A percentile compares a stretch with the other conserved stretches of the same genome.
These are phyloP conservation scores for Falco novaeseelandiae DNA, from an alignment of 2,797 vertebrate species.

Conservation along the genomic window DNA sequence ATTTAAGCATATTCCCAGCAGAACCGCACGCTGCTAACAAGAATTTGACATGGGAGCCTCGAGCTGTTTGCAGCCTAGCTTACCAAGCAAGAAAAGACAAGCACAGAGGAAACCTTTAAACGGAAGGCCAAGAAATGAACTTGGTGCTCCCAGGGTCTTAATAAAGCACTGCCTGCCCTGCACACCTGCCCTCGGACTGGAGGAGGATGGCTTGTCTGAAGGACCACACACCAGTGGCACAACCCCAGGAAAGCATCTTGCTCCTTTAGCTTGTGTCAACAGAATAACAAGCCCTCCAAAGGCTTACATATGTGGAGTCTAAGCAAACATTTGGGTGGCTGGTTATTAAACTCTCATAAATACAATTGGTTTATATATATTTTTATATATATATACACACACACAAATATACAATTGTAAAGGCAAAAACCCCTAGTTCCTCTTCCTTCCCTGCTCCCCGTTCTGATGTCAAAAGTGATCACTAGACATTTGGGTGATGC, in stretches of 20 bases:
- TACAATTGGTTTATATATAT: accelerated
- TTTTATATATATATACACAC: accelerated
- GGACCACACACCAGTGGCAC: neutral
- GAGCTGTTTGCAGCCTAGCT: neutral
- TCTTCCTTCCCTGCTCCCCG: neutral
- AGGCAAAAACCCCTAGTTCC: neutral
- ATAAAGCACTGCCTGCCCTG: neutral
- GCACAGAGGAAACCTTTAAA: neutral
- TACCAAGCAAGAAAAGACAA: neutral
- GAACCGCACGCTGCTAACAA: neutral
- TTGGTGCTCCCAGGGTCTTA: neutral
- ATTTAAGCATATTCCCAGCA: neutral
- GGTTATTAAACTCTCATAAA: neutral
- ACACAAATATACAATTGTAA: accelerated
- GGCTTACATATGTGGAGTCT: neutral
- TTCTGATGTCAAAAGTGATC: neutral
- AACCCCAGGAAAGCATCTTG: neutral
- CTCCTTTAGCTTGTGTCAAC: neutral
- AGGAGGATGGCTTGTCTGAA: neutral
- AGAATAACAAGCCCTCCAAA: neutral
- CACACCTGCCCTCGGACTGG: accelerated
- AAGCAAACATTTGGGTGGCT: neutral
- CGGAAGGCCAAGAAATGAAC: neutral
- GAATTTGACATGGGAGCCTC: neutral
- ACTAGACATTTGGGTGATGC: neutral